phyloP scores from a whole-genome alignment of 1,140 invertebrate species.

The Ceratina calcarata region DNA sequence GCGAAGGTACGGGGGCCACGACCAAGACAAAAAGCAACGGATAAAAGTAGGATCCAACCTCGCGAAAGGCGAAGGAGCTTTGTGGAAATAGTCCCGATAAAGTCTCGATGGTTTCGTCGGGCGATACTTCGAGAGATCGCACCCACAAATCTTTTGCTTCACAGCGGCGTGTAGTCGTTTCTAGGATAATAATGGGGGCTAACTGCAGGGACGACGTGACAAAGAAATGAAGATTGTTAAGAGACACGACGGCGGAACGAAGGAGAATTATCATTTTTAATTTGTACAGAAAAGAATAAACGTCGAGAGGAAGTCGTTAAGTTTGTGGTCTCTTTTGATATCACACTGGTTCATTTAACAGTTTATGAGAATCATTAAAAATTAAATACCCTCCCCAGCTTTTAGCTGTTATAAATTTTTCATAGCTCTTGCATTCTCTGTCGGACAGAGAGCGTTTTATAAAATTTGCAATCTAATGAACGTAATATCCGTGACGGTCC shows the following conservation, averaged over 20 bases:
- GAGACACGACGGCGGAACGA: background rate
- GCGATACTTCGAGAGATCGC: slow-evolving; percentile 13
- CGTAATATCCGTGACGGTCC: background rate
- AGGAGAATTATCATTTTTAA: background rate
- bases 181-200: slow-evolving; percentile 25
- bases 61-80: background rate
- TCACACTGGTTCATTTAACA: too few relatives aligned
- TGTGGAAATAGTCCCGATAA: background rate
- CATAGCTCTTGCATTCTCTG: background rate
- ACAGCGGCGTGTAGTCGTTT: slow-evolving; percentile 11
- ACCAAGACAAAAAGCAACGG: background rate
- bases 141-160: slow-evolving; percentile 11
- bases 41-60: background rate
- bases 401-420: background rate
- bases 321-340: background rate
- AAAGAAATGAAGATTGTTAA: slow-evolving; percentile 29
- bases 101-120: slow-evolving; percentile 9
- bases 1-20: background rate
- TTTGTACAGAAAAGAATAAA: background rate
- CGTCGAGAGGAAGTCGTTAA: background rate
- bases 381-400: background rate
- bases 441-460: background rate
- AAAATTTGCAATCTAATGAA: background rate
- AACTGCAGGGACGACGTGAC: background rate
- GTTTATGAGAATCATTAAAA: background rate